These are phyloP conservation scores for Lottia scabra DNA, from an alignment of 2,888 invertebrate genomes.

Conservation along the genomic window DNA sequence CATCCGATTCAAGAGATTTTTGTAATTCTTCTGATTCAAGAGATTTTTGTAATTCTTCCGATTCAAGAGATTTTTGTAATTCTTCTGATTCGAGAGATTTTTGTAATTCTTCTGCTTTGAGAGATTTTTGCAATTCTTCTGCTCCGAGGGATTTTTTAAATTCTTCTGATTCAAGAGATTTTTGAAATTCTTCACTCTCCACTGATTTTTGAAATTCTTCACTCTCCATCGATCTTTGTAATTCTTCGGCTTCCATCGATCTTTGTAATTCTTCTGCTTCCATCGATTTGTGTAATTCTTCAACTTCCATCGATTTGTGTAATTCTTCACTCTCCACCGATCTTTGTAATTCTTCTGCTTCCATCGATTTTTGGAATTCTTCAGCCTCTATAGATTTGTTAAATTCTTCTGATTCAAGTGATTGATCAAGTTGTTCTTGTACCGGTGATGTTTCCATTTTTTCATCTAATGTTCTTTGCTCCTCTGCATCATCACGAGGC, in stretches of 20 bases:
- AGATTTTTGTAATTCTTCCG: conserved; percentile 4
- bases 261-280: neutral
- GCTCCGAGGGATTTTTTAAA: neutral
- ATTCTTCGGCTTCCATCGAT: neutral
- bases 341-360: neutral
- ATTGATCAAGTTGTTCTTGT: neutral
- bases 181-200: neutral
- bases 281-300: conserved; percentile 5
- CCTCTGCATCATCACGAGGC: conserved; percentile 10
- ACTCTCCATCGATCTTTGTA: conserved; percentile 4
- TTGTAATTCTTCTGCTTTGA: conserved; percentile 9
- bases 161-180: neutral
- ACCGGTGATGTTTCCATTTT: neutral
- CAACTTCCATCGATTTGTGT: conserved; percentile 2
- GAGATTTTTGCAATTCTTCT: neutral
- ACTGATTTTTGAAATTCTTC: neutral
- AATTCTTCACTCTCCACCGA: neutral
- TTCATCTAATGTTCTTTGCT: conserved; percentile 4
- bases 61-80: neutral
- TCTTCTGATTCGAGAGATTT: neutral
- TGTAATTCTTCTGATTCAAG: neutral
- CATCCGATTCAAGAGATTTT: neutral
- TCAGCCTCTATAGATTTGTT: conserved; percentile 8
- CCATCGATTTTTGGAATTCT: conserved; percentile 3
- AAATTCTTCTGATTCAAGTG: neutral